Evolutionary conservation across 2,797 vertebrate genomes (phyloP), one percentile per base, ranked within the genome.

Genomic region (Danio choprae): DNA sequence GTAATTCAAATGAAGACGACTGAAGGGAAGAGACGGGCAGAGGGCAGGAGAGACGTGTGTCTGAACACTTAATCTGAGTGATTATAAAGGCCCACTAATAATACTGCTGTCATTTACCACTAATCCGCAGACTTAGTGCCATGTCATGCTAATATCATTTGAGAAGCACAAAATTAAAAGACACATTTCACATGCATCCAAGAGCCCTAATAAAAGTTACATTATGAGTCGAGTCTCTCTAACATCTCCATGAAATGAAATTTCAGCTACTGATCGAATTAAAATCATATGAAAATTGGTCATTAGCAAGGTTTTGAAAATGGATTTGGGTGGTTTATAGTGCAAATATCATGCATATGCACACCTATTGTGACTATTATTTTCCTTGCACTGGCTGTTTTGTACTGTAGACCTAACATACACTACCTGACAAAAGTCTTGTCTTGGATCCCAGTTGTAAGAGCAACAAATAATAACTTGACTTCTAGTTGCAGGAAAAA

Each of bases 121-220:
- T 80, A 80, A 72, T 74, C 78, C 71, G 44, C 38, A 7, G 55
- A 78, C 43, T 69, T 78, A 48, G 2, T 13, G 65, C 56, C 75
- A 22, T 50, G 55, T 68, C 64, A 60, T 36, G 22, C 76, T 69
- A 78, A 60, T 69, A 70, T 78, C 43, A 69, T n/a, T 44, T 36
- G 16, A 67, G 40, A 65, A 2, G 9, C 16, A 58, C 64, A 6
- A 68, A 58, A 56, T 68, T 44, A 68, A 76, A 50, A 68, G 29
- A 15, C n/a, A 15, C 41, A 40, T 13, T 51, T 51, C 55, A 41
- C 44, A 12, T 4, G 29, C 74, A 64, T 51, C 29, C 73, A 12
- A 74, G 10, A 48, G 22, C 43, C 7, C 13, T 53, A 51, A 63
- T 63, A 22, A 43, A 40, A 41, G 46, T 40, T n/a, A 29, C 60